Percentiles rank a stretch among this genome's conserved stretches.
Conservation (phyloP, 2,113 vertebrate species). For the Amphiprion percula region DNA sequence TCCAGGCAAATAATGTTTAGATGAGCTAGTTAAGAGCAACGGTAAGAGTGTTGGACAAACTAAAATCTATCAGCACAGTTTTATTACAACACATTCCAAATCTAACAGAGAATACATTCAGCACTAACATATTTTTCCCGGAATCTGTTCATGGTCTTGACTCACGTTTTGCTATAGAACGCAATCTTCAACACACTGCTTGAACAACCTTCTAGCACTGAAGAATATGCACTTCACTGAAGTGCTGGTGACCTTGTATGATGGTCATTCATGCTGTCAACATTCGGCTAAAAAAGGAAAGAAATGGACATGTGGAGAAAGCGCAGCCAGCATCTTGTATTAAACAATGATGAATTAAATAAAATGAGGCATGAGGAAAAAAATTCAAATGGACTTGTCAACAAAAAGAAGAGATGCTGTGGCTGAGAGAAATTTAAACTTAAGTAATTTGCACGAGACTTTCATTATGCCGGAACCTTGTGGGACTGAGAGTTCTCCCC, state of each 20-base stretch:
- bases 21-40: not conserved
- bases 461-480: constrained; percentile 63
- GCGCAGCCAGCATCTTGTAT: constrained; percentile 10
- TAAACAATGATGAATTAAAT: constrained; percentile 48
- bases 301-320: not conserved
- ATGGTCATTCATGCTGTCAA: constrained; percentile 12
- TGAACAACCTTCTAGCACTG: not conserved
- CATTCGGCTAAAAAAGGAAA: not conserved
- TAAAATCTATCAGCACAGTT: constrained; percentile 13
- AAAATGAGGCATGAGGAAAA: constrained; percentile 35
- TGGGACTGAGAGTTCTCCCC: constrained; percentile 60
- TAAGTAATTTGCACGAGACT: constrained; percentile 71
- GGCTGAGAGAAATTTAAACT: constrained; percentile 50
- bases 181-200: not conserved
- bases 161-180: not conserved
- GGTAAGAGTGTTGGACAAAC: constrained; percentile 19
- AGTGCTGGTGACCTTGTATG: constrained; percentile 27
- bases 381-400: constrained; percentile 53
- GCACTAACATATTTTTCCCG: not conserved
- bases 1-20: not conserved
- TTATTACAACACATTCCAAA: constrained; percentile 8
- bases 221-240: not conserved
- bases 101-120: constrained; percentile 1
- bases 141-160: not conserved
- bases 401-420: constrained; percentile 40